These are phyloP conservation scores for Metridium senile DNA, from an alignment of 92 coral and sea anemone species.

Conservation along the genomic window DNA sequence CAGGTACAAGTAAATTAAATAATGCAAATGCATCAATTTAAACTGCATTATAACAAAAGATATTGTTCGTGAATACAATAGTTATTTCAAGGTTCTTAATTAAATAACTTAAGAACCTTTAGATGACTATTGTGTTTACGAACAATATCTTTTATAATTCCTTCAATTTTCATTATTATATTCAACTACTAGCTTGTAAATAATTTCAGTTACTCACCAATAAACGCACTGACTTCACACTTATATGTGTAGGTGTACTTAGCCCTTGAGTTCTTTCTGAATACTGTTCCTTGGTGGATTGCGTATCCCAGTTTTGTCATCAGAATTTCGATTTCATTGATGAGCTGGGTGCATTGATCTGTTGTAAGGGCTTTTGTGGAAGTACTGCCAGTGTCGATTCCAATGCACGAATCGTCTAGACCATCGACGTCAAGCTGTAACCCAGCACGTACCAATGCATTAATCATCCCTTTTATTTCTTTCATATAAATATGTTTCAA, in stretches of 20 bases:
- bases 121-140: no score
- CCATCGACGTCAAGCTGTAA: background rate
- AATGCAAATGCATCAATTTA: no score
- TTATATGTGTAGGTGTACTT: constrained; percentile 22
- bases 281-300: constrained; percentile 8
- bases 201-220: no score
- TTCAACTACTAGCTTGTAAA: no score
- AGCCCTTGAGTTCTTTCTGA: constrained; percentile 15
- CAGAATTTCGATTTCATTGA: constrained; percentile 23
- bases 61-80: no score
- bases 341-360: constrained; percentile 11
- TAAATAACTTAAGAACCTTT: no score
- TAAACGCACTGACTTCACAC: constrained; percentile 26
- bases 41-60: no score
- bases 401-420: background rate
- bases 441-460: background rate
- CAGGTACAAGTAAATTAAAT: no score
- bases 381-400: background rate
- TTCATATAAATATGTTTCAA: no score
- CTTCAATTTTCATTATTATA: no score
- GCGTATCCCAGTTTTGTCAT: constrained; percentile 27
- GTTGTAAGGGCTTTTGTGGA: constrained; percentile 10
- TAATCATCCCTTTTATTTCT: background rate
- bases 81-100: no score
- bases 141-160: no score